These are phyloP conservation scores for Drosophila anomalata DNA, from an alignment of 2,888 invertebrate species.

Conservation along the genomic window DNA sequence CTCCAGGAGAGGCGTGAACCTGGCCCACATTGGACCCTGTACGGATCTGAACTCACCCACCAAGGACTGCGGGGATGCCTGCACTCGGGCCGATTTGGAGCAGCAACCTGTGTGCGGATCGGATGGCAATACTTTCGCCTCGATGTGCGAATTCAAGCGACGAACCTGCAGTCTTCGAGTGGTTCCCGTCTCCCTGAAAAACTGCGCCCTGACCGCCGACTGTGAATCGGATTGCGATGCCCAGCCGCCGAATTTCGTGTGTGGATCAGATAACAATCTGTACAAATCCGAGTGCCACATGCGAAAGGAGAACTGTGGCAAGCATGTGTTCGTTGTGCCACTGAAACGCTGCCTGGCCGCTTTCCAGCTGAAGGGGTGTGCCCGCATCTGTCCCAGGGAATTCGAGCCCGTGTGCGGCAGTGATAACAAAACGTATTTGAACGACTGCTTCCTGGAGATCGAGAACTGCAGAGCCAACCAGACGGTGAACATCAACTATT, in stretches of 20 bases:
- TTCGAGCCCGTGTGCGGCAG: conserved; percentile 97
- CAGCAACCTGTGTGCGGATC: conserved; percentile 93
- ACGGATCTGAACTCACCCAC: conserved; percentile 85
- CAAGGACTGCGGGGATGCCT: conserved; percentile 86
- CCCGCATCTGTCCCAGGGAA: conserved; percentile 92
- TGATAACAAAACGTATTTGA: conserved; percentile 96
- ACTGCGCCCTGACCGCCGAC: conserved; percentile 93
- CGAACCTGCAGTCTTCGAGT: conserved; percentile 94
- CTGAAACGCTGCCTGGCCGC: conserved; percentile 93
- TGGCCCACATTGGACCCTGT: conserved; percentile 95
- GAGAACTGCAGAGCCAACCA: conserved; percentile 93
- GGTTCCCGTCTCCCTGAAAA: conserved; percentile 91
- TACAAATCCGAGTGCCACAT: conserved; percentile 96
- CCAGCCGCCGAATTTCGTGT: conserved; percentile 90
- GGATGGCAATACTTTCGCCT: conserved; percentile 95
- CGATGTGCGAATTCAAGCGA: conserved; percentile 92
- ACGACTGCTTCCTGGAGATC: conserved; percentile 95
- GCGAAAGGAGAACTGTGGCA: conserved; percentile 95
- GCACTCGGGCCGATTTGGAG: conserved; percentile 86
- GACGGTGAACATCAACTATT: conserved; percentile 90
- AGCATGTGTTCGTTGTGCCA: conserved; percentile 95
- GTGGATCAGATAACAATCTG: conserved; percentile 95
- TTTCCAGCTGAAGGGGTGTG: conserved; percentile 94
- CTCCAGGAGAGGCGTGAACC: conserved; percentile 90
- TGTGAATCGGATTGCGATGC: conserved; percentile 87